Conservation (phyloP, 23 tunicate genomes). For the Ciona savignyi region DNA sequence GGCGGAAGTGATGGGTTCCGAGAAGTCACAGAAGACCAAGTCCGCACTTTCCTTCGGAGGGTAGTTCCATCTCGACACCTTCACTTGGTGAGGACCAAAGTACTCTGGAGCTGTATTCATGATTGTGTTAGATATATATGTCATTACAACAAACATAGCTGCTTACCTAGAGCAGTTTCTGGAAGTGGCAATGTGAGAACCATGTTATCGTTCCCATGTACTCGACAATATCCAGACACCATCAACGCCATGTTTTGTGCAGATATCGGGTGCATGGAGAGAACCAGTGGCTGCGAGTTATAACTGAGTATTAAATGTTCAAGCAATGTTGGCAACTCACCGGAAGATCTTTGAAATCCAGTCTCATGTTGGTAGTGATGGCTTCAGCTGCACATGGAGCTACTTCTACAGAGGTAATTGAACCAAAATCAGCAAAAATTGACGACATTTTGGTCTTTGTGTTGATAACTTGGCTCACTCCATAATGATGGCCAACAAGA, state of each 20-base stretch:
- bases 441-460: conserved; percentile 85
- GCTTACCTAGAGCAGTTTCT: neutral
- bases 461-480: conserved; percentile 79
- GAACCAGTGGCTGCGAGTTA: conserved; percentile 61
- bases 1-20: conserved; percentile 43
- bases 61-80: conserved; percentile 67
- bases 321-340: conserved; percentile 22
- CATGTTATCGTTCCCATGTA: conserved; percentile 55
- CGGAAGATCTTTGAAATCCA: conserved; percentile 55
- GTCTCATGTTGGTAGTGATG: conserved; percentile 52
- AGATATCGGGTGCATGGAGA: conserved; percentile 54
- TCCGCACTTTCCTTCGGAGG: conserved; percentile 27
- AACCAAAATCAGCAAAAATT: conserved; percentile 43
- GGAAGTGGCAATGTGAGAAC: conserved; percentile 69
- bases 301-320: too few species aligned
- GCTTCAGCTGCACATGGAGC: conserved; percentile 48
- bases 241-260: conserved; percentile 75
- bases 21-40: conserved; percentile 56
- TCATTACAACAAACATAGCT: neutral
- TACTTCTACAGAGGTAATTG: conserved; percentile 48
- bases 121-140: neutral
- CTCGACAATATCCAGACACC: conserved; percentile 84
- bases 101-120: conserved; percentile 45
- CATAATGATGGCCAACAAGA: conserved; percentile 83
- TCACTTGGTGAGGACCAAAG: conserved; percentile 73